Conservation (phyloP, 2,888 invertebrate genomes). For the Harpagoxenus sublaevis region DNA sequence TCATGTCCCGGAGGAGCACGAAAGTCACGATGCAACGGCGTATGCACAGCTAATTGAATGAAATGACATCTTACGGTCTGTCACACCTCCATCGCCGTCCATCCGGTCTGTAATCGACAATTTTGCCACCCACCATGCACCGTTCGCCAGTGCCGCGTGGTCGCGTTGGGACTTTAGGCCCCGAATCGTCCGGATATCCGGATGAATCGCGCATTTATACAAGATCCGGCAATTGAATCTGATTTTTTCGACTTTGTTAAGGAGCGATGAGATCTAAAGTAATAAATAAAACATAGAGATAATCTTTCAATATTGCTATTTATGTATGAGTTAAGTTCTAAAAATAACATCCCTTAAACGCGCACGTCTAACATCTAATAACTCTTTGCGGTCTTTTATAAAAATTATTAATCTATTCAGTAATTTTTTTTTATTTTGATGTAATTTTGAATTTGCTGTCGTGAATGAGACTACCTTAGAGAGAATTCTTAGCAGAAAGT, state of each 20-base stretch:
- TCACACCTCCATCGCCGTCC: slow-evolving; percentile 64
- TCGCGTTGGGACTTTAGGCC: slow-evolving; percentile 28
- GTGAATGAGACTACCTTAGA: not conserved
- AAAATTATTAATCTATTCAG: not conserved
- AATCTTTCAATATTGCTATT: not conserved
- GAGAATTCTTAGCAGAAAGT: not conserved
- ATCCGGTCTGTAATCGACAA: slow-evolving; percentile 56
- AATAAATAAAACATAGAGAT: not conserved
- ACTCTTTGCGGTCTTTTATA: not conserved
- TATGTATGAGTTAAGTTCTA: not conserved
- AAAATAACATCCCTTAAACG: not conserved
- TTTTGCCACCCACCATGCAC: slow-evolving; percentile 48
- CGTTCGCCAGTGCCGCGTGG: slow-evolving; percentile 43
- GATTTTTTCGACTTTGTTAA: not conserved
- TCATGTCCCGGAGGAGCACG: not conserved
- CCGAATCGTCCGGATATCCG: slow-evolving; percentile 14
- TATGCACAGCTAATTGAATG: slow-evolving; percentile 53
- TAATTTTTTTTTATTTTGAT: not conserved
- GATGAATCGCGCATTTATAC: not conserved
- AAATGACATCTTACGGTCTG: slow-evolving; percentile 65
- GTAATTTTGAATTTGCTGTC: not conserved
- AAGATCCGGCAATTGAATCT: not conserved
- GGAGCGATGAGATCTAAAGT: not conserved
- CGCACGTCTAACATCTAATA: not conserved
- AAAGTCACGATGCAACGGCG: slow-evolving; percentile 7